phyloP scores from a whole-genome alignment of 37 sponge, comb jelly and placozoan species.

The Mnemiopsis leidyi region DNA sequence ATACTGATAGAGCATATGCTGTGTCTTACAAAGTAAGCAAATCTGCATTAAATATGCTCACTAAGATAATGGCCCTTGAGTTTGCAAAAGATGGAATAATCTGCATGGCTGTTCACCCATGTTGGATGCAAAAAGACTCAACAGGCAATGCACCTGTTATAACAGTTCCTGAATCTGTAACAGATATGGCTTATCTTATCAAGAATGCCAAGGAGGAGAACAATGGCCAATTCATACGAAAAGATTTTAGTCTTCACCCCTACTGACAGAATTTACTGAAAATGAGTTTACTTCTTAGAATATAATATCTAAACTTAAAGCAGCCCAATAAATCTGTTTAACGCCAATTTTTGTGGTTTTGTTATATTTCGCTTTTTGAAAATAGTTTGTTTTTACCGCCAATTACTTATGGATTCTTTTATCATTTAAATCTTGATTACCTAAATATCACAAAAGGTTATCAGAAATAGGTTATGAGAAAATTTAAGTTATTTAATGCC shows the following conservation, averaged over 20 bases:
- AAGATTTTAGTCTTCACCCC: not conserved
- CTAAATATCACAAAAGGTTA: too few species aligned
- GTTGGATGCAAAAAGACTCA: constrained; percentile 48
- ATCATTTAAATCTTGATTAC: too few species aligned
- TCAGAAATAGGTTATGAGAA: too few species aligned
- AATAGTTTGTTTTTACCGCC: too few species aligned
- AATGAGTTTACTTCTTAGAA: too few species aligned
- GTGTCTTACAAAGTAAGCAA: constrained; percentile 28
- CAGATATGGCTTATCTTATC: not conserved
- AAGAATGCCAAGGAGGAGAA: not conserved
- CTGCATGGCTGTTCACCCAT: constrained; percentile 37
- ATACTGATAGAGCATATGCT: not conserved
- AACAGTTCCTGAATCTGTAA: not conserved
- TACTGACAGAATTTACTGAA: too few species aligned
- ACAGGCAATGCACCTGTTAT: constrained; percentile 8
- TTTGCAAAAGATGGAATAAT: constrained; percentile 3
- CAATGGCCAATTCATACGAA: constrained; percentile 44
- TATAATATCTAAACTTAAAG: too few species aligned
- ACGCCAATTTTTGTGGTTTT: too few species aligned
- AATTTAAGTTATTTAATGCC: too few species aligned
- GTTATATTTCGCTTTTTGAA: too few species aligned
- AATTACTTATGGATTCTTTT: too few species aligned
- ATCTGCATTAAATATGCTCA: constrained; percentile 63
- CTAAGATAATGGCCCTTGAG: constrained; percentile 17
- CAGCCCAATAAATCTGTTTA: too few species aligned